Conservation (phyloP, 2,113 vertebrate genomes). For the Anarrhichthys ocellatus region DNA sequence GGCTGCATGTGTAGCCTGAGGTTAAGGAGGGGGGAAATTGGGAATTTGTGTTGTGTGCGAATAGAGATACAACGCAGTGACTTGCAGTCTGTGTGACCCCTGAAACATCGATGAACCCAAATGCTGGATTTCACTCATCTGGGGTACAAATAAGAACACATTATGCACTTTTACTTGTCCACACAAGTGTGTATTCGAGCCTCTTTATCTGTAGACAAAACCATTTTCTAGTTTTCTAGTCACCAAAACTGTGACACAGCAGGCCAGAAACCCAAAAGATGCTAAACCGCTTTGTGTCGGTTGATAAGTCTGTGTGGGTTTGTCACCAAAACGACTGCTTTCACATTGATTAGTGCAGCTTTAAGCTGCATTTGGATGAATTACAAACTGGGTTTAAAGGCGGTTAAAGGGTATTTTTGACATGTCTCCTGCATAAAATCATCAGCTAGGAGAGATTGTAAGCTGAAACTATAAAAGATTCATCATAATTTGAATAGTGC, state of each 20-base stretch:
- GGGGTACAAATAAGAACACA: not conserved
- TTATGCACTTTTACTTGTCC: not conserved
- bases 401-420: not conserved
- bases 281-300: not conserved
- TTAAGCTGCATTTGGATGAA: not conserved
- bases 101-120: constrained; percentile 28
- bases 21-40: constrained; percentile 53
- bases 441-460: not conserved
- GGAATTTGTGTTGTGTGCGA: constrained; percentile 45
- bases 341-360: not conserved
- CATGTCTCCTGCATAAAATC: not conserved
- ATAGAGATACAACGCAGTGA: not conserved
- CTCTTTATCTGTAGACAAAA: not conserved
- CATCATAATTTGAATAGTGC: not conserved
- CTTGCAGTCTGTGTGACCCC: constrained; percentile 16
- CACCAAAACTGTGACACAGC: not conserved
- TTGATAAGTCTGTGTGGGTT: not conserved
- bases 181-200: no score
- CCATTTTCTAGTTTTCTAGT: not conserved
- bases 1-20: constrained; percentile 26
- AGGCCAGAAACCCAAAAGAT: not conserved
- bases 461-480: not conserved
- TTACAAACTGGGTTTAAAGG: not conserved
- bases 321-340: not conserved
- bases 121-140: not conserved